Conservation (phyloP, 2,888 invertebrate species). For the Ornithoptera priamus region DNA sequence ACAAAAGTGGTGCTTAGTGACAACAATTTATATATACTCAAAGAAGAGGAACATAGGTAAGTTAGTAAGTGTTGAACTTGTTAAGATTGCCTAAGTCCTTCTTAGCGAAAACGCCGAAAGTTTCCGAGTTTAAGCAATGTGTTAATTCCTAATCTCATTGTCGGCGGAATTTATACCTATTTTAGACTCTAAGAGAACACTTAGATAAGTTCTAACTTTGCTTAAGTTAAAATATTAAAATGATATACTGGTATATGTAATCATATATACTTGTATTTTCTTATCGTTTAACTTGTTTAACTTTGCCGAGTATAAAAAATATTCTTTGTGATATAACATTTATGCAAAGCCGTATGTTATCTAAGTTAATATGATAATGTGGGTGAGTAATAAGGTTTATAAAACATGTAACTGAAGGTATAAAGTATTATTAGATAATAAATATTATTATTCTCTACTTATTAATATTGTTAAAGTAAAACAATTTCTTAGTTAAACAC, state of each 20-base stretch:
- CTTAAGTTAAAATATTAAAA: slow-evolving; percentile 1
- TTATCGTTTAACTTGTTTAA: no score
- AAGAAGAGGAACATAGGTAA: slow-evolving; percentile 14
- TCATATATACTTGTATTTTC: neutral
- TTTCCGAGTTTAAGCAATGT: slow-evolving; percentile 17
- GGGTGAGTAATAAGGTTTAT: no score
- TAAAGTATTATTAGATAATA: no score
- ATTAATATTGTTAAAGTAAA: no score
- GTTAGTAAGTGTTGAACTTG: slow-evolving; percentile 19
- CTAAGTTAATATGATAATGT: no score
- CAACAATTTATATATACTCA: slow-evolving; percentile 9
- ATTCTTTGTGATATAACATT: no score
- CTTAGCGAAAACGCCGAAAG: slow-evolving; percentile 9
- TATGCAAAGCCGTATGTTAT: no score
- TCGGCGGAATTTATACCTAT: slow-evolving; percentile 6
- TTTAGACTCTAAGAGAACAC: slow-evolving; percentile 3
- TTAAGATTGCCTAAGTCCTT: slow-evolving; percentile 15
- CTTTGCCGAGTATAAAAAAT: no score
- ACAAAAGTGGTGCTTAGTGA: slow-evolving; percentile 6
- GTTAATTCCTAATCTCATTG: slow-evolving; percentile 22
- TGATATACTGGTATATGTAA: neutral
- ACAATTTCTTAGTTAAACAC: no score
- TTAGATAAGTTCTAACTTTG: neutral
- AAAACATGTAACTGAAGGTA: no score
- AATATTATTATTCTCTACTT: no score